A percentile compares a stretch with the other conserved stretches of the same genome.
Evolutionary conservation across 2,888 invertebrate genomes (phyloP).

Genomic region (Acronicta psi): DNA sequence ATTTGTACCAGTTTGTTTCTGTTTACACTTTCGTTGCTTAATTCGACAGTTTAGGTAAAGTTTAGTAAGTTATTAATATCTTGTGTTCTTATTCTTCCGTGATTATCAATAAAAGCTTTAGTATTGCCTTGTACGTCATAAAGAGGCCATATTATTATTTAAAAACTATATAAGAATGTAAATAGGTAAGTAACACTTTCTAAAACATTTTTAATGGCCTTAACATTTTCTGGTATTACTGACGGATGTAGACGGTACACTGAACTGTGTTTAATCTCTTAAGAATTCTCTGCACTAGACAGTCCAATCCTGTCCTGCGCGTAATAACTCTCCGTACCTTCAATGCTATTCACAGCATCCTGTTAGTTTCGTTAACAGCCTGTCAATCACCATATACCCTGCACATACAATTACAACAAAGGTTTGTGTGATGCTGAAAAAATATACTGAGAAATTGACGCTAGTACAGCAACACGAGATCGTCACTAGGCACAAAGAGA

Average conservation of each 20-base stretch:
- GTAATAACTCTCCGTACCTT: not conserved
- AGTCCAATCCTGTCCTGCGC: not conserved
- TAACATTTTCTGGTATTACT: no score
- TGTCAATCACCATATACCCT: conserved; percentile 1
- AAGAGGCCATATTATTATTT: no score
- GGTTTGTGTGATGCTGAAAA: not conserved
- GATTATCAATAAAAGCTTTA: no score
- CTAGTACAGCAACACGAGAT: not conserved
- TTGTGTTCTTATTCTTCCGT: no score
- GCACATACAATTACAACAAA: conserved; percentile 6
- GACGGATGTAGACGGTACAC: no score
- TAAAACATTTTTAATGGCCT: no score
- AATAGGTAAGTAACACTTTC: no score
- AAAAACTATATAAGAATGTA: no score
- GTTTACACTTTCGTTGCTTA: not conserved
- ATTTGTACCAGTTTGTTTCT: not conserved
- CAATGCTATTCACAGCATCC: conserved; percentile 4
- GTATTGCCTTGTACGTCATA: no score
- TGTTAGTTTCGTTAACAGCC: conserved; percentile 19
- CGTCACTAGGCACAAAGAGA: no score
- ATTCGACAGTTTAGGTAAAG: not conserved
- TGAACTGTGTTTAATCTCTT: no score
- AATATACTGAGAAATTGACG: not conserved
- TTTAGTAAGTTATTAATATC: no score
- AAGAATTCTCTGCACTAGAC: conserved; percentile 1